phyloP scores from a whole-genome alignment of 2,113 vertebrate species.

The Gallinago paraguaiae region DNA sequence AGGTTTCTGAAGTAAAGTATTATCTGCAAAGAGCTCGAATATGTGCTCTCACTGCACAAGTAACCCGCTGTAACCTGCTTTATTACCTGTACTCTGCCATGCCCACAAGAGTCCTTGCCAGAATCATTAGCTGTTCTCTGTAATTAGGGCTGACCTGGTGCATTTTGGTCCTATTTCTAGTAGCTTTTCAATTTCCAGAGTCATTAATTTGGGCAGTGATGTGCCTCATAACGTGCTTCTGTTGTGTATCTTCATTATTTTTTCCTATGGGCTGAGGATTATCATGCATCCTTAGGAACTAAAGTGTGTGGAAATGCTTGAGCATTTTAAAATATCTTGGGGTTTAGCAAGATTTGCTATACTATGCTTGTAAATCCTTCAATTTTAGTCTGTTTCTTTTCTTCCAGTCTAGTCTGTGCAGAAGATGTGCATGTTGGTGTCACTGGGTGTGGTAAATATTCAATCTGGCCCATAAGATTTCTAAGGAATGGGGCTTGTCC shows the following conservation, averaged over 20 bases:
- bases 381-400: neutral
- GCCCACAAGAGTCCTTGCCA: neutral
- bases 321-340: neutral
- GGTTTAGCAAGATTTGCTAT: neutral
- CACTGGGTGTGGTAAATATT: neutral
- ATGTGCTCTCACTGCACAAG: neutral
- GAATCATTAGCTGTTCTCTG: conserved; percentile 2
- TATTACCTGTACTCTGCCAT: conserved; percentile 9
- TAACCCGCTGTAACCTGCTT: neutral
- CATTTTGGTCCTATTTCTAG: conserved; percentile 4
- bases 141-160: conserved; percentile 25
- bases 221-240: neutral
- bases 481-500: neutral
- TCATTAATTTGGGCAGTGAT: neutral
- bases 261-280: neutral
- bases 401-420: neutral
- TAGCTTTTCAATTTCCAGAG: neutral
- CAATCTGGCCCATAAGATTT: neutral
- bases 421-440: neutral
- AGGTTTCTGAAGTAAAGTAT: neutral
- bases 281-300: neutral
- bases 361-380: neutral
- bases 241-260: neutral
- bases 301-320: neutral
- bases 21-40: neutral